These are phyloP conservation scores for Beris morrisii DNA, from an alignment of 2,888 invertebrate species.

Conservation along the genomic window DNA sequence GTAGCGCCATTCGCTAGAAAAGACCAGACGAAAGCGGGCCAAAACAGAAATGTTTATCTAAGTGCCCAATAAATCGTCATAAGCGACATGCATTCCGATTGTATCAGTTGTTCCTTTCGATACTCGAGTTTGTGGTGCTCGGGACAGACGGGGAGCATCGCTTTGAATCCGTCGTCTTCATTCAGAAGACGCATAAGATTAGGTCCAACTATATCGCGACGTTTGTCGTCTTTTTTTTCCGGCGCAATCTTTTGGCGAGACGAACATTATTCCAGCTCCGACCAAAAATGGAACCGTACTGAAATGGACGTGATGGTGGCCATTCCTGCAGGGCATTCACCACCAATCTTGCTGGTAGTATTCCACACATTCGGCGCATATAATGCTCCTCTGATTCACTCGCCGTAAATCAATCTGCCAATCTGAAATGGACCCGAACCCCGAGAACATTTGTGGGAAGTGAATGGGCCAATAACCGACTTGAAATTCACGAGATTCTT, in stretches of 20 bases:
- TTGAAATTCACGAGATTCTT: constrained; percentile 6
- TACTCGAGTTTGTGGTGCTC: neutral
- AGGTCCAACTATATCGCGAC: neutral
- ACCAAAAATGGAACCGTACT: too few relatives aligned
- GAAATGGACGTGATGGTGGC: too few relatives aligned
- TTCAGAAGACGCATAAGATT: neutral
- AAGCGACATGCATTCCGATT: constrained; percentile 29
- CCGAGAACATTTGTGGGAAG: neutral
- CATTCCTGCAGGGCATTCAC: too few relatives aligned
- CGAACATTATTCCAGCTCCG: too few relatives aligned
- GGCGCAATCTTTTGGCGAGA: neutral
- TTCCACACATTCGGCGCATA: too few relatives aligned
- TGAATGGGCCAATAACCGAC: constrained; percentile 13
- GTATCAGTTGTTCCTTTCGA: constrained; percentile 10
- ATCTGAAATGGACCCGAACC: neutral
- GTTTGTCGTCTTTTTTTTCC: neutral
- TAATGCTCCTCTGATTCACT: constrained; percentile 4
- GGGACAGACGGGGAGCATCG: neutral
- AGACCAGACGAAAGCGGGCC: neutral
- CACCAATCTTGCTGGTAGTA: too few relatives aligned
- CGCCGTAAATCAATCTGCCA: constrained; percentile 16
- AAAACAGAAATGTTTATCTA: constrained; percentile 29
- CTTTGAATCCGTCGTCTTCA: neutral
- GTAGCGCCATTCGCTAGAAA: neutral
- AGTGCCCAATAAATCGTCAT: constrained; percentile 30